Evolutionary conservation across 2,113 vertebrate genomes (phyloP), one percentile per base, ranked within the genome.

Genomic region (Upupa epops): DNA sequence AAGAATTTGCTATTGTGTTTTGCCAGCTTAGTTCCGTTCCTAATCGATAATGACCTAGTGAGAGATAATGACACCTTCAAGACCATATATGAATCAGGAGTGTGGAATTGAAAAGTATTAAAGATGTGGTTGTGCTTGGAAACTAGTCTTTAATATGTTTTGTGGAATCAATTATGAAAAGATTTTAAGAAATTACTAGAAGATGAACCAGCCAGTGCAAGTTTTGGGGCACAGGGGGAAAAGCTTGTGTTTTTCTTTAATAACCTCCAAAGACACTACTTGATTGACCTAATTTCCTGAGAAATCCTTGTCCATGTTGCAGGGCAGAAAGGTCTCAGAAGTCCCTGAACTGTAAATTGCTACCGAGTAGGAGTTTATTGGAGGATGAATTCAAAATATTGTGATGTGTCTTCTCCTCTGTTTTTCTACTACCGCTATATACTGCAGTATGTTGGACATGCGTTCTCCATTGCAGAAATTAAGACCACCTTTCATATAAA

Each of bases 281-380:
- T 13, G 2, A 66, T 74, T 80, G 51, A 56, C 60, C 34, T 77
- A 85, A 71, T 83, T 88, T 89, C 63, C 68, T 68, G 40, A 73
- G 17, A 81, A 56, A 70, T 51, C 14, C 20, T 86, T 76, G 71
- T 17, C 42, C 37, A n/a, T 75, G 36, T 83, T 71, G 11, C 37
- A 80, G 56, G 31, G 6, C 48, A 77, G 19, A 68, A 89, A 83
- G 52, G 52, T 55, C 64, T 88, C 36, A 68, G 17, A 91, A 69
- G 54, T 56, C 37, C 13, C 48, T 81, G 61, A 94, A 86, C n/a
- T 52, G 29, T n/a, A 88, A 90, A 86, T 84, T 93, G 65, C 18
- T 64, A 32, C 58, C 77, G 45, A 88, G 74, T 84, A 75, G 69
- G 13, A 74, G 21, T 4, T 77, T 86, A 74, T 7, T 68, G 80